These are phyloP conservation scores for Odontesthes bonariensis DNA, from an alignment of 2,113 vertebrate genomes.

Conservation along the genomic window DNA sequence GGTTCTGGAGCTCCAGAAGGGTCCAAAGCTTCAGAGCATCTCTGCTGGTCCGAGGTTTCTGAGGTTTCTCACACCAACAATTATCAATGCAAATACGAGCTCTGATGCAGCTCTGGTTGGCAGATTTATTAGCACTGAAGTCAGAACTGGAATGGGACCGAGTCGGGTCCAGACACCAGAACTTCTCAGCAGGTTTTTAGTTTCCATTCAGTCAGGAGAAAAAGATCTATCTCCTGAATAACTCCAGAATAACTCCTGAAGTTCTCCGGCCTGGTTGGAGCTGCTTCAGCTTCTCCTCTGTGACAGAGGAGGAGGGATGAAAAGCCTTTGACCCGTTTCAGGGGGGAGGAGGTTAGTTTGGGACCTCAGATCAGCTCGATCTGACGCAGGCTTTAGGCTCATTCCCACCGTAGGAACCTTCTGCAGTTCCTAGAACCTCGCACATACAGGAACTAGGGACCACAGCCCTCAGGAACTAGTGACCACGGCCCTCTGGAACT, in stretches of 20 bases:
- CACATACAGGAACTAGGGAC: too few relatives aligned
- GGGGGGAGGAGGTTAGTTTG: constrained; percentile 32
- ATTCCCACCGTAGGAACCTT: too few relatives aligned
- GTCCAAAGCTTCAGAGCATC: neutral
- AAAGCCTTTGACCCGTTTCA: constrained; percentile 13
- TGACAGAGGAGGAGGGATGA: constrained; percentile 7
- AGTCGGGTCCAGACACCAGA: constrained; percentile 13
- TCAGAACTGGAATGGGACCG: constrained; percentile 1
- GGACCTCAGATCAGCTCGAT: neutral
- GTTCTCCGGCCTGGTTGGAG: too few relatives aligned
- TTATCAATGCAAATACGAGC: neutral
- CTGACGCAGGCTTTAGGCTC: neutral
- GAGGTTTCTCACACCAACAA: neutral
- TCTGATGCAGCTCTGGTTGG: constrained; percentile 2
- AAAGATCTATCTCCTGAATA: constrained; percentile 2
- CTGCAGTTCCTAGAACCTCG: too few relatives aligned
- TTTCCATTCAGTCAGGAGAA: constrained; percentile 10
- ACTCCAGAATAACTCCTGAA: too few relatives aligned
- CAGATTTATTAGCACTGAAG: constrained; percentile 9
- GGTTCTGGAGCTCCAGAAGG: neutral
- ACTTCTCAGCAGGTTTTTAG: constrained; percentile 13
- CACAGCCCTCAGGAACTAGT: too few relatives aligned
- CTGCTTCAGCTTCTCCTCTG: constrained; percentile 24
- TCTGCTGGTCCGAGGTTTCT: neutral
- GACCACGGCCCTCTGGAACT: too few relatives aligned